Evolutionary conservation across 2,888 invertebrate species (phyloP).

Genomic region (Heterodera filipjevi): DNA sequence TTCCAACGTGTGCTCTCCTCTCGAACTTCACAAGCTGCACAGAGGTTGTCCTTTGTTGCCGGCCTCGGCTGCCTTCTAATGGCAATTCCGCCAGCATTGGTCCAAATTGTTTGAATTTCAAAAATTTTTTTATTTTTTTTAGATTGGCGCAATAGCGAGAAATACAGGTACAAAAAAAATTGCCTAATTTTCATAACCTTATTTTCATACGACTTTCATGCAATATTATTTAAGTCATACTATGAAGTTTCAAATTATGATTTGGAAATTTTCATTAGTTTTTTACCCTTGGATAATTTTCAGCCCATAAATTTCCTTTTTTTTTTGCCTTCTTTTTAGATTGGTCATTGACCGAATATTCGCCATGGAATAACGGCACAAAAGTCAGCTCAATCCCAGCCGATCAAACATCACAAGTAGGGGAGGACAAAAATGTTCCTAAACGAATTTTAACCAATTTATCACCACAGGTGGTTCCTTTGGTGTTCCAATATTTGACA

Average conservation of each 20-base stretch:
- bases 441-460: conserved; percentile 71
- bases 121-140: conserved; percentile 84
- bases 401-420: conserved; percentile 72
- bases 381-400: conserved; percentile 54
- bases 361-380: conserved; percentile 65
- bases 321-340: no score
- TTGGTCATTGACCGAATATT: conserved; percentile 88
- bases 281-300: conserved; percentile 17
- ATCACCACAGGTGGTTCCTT: conserved; percentile 76
- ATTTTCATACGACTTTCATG: no score
- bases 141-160: conserved; percentile 92
- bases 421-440: background rate
- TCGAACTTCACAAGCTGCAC: conserved; percentile 89
- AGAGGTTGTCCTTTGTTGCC: conserved; percentile 91
- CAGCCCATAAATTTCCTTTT: no score
- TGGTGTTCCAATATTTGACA: conserved; percentile 90
- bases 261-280: conserved; percentile 10
- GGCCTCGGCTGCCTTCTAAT: conserved; percentile 92
- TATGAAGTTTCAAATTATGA: no score
- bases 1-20: conserved; percentile 96
- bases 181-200: no score
- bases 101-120: background rate
- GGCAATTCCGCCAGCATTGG: conserved; percentile 77
- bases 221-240: no score
- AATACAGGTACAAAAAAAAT: conserved; percentile 72